Conservation (phyloP, 1,140 invertebrate genomes). For the Danaus plexippus region DNA sequence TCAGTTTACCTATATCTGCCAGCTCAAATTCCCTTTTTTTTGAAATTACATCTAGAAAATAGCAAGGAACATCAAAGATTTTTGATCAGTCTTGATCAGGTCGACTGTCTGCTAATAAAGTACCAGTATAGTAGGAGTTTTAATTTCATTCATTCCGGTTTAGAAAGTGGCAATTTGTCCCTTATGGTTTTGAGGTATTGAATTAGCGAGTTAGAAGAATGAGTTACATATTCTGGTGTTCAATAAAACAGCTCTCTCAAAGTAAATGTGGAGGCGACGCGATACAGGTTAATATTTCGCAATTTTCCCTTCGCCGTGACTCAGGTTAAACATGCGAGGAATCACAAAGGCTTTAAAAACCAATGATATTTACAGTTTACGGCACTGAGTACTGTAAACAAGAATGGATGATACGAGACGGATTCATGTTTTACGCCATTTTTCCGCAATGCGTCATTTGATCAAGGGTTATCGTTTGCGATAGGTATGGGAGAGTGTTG, state of each 20-base stretch:
- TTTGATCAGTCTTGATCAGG: too few relatives aligned
- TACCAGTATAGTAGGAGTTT: too few relatives aligned
- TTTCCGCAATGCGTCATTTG: slow-evolving; percentile 34
- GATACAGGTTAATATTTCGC: slow-evolving; percentile 16
- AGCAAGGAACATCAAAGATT: too few relatives aligned
- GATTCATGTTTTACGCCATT: slow-evolving; percentile 38
- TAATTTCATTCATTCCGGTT: too few relatives aligned
- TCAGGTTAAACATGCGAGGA: slow-evolving; percentile 43
- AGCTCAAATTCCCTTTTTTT: too few relatives aligned
- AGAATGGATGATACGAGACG: slow-evolving; percentile 37
- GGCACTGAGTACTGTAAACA: slow-evolving; percentile 49
- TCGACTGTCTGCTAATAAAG: too few relatives aligned
- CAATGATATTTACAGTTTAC: slow-evolving; percentile 55
- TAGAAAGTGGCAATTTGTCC: too few relatives aligned
- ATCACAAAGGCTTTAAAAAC: slow-evolving; percentile 52
- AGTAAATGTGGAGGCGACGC: slow-evolving; percentile 9
- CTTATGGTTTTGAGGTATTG: too few relatives aligned
- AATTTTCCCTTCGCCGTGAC: slow-evolving; percentile 44
- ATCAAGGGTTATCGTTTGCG: slow-evolving; percentile 10
- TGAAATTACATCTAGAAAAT: too few relatives aligned
- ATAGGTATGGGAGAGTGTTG: slow-evolving; percentile 15
- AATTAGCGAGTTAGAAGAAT: too few relatives aligned
- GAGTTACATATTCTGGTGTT: too few relatives aligned
- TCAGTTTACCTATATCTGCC: too few relatives aligned
- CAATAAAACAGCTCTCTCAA: not conserved